Evolutionary conservation across 2,797 vertebrate species (phyloP).

Genomic region (Clangula hyemalis): DNA sequence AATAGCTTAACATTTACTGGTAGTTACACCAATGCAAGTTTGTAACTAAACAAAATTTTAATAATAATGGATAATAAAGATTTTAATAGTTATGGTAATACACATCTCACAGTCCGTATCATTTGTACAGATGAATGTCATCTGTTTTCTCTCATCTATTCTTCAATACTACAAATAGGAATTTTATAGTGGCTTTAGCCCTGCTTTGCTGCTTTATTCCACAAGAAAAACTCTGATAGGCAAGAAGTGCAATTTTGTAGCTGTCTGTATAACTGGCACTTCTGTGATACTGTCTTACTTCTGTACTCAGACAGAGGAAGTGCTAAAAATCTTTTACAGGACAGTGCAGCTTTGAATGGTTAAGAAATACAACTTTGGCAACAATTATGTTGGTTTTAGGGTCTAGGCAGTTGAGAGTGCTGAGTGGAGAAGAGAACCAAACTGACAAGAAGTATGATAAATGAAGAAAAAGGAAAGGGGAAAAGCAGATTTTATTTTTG

Average conservation of each 20-base stretch:
- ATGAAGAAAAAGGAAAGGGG: background rate
- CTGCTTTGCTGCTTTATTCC: background rate
- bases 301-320: background rate
- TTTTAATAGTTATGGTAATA: background rate
- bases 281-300: background rate
- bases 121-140: background rate
- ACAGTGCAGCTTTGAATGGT: background rate
- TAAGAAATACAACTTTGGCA: background rate
- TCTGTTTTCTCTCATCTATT: background rate
- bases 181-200: background rate
- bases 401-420: background rate
- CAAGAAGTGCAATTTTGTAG: background rate
- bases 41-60: background rate
- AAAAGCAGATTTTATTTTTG: background rate
- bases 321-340: background rate
- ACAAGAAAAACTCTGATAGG: background rate
- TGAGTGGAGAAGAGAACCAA: background rate
- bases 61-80: background rate
- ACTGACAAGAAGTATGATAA: background rate
- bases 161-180: background rate
- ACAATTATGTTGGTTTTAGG: background rate
- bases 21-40: background rate
- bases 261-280: background rate
- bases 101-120: background rate
- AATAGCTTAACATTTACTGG: background rate